Conservation (phyloP, 2,797 vertebrate species). For the Pachyuromys duprasi region DNA sequence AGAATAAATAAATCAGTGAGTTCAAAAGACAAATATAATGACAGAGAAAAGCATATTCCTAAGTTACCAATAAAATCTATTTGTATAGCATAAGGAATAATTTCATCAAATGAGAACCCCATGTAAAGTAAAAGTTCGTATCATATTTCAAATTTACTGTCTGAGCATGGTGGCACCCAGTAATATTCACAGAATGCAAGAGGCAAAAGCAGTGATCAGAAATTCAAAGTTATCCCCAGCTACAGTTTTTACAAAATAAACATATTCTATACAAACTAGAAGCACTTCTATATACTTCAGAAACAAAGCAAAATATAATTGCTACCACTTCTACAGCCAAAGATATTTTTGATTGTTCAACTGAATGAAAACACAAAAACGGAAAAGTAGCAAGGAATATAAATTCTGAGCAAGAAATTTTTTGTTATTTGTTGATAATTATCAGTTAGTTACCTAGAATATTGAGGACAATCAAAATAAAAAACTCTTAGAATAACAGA, state of each 20-base stretch:
- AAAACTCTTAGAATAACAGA: conserved; percentile 18
- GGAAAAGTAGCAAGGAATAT: conserved; percentile 25
- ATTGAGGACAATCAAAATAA: conserved; percentile 35
- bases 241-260: not conserved
- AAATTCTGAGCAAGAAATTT: conserved; percentile 25
- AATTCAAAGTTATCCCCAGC: not conserved
- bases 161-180: not conserved
- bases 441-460: conserved; percentile 34
- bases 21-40: conserved; percentile 57
- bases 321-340: not conserved
- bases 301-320: conserved; percentile 41
- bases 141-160: not conserved
- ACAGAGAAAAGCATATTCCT: conserved; percentile 26
- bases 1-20: not conserved
- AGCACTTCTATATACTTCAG: conserved; percentile 1
- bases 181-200: not conserved
- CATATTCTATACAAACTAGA: not conserved
- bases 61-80: not conserved
- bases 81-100: conserved; percentile 40
- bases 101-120: conserved; percentile 48
- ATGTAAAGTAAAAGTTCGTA: conserved; percentile 19
- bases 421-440: conserved; percentile 23
- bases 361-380: conserved; percentile 15
- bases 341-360: conserved; percentile 36
- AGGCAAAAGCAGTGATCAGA: not conserved